Evolutionary conservation across 2,113 vertebrate species (phyloP), one percentile per base, ranked within the genome.

Genomic region (Porphyrio hochstetteri): DNA sequence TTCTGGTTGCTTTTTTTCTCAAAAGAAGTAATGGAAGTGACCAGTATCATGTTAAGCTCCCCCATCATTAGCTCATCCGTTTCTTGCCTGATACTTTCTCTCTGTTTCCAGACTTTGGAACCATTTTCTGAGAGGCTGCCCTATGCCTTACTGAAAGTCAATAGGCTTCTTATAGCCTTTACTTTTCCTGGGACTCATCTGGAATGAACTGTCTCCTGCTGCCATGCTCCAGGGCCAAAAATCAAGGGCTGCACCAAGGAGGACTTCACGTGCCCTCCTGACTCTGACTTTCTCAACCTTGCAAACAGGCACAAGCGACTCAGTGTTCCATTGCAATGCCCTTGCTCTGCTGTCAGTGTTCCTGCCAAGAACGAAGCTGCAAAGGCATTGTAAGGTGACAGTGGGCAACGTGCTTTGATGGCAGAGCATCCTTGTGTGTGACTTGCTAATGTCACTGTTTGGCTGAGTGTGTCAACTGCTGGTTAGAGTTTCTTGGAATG

Each of bases 401-500:
- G 70, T 5, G 28, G 27, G 31, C 33, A 6, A 0, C 18, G 38
- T 64, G 56, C 72, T 36, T 17, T 68, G 35, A 28, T 31, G 80
- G 64, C 31, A 67, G 17, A 2, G 16, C 60, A 56, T 68, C 28
- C 57, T 67, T 56, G 18, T 0, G 2, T 28, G 61, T 36, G 74
- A 25, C 38, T 86, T 38, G 36, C 74, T 76, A 25, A 84, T 89
- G 81, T 40, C 76, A 10, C 86, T 44, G 0, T 28, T 82, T 92
- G 89, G 70, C 90, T 50, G 20, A 9, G 57, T 27, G 67, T 55
- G 87, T 60, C 63, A 69, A 9, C 13, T 46, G 69, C 70, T 94
- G 91, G 91, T 90, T 77, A 42, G 94, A 52, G 78, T 76, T 97
- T 97, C 95, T 96, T 96, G 94, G 93, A 95, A 96, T 70, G 55